These are phyloP conservation scores for Cerastis rubricosa DNA, from an alignment of 2,888 invertebrate species.

Conservation along the genomic window DNA sequence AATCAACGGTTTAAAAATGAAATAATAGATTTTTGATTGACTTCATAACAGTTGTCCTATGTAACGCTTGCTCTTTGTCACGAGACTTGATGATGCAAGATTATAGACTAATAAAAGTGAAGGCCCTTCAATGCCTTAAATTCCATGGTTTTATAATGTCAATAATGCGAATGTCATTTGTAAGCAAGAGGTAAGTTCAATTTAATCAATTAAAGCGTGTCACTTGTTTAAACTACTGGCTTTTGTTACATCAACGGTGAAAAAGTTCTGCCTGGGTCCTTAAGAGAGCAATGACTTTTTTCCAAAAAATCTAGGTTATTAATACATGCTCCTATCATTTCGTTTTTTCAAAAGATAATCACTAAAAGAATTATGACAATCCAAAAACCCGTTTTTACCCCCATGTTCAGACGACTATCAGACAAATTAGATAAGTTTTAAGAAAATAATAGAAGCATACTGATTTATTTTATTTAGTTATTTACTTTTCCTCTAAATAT, in stretches of 20 bases:
- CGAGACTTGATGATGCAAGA: not conserved
- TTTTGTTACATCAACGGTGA: not conserved
- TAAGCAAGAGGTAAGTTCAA: not conserved
- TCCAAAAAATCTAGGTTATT: too few species aligned
- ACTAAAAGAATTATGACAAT: too few species aligned
- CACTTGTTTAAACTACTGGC: not conserved
- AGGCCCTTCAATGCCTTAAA: not conserved
- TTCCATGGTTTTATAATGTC: not conserved
- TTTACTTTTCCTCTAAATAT: too few species aligned
- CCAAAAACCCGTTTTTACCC: too few species aligned
- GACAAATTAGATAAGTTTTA: too few species aligned
- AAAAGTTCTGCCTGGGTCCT: not conserved
- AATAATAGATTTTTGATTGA: not conserved
- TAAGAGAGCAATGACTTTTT: too few species aligned
- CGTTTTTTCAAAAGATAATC: too few species aligned
- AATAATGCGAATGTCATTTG: not conserved
- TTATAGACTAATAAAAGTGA: not conserved
- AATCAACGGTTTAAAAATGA: not conserved
- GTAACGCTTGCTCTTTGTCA: not conserved
- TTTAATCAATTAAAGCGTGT: not conserved
- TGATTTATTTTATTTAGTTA: too few species aligned
- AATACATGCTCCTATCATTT: too few species aligned
- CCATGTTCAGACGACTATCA: too few species aligned
- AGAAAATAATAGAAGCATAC: too few species aligned
- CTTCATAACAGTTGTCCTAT: not conserved